Evolutionary conservation across 1,140 invertebrate species (phyloP).

Genomic region (Aethina tumida): DNA sequence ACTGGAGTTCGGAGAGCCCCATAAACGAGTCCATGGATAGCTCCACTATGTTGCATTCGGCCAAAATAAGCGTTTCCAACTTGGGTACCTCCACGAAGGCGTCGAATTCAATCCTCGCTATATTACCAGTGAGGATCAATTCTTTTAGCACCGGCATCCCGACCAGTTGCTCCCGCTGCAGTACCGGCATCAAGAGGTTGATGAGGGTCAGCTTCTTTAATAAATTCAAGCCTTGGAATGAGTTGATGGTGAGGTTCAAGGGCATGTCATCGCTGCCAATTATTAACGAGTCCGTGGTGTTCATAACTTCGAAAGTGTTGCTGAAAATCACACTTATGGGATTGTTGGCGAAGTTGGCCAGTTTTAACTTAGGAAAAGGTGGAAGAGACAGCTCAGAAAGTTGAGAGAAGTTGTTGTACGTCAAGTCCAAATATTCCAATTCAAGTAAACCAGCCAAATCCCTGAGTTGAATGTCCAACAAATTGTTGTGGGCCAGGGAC

Average conservation of each 20-base stretch:
- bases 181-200: conserved; percentile 43
- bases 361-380: conserved; percentile 51
- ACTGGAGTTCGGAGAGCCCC: conserved; percentile 45
- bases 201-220: conserved; percentile 43
- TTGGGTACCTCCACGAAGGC: conserved; percentile 50
- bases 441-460: conserved; percentile 54
- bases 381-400: conserved; percentile 60
- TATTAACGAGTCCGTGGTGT: conserved; percentile 49
- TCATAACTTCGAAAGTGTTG: conserved; percentile 64
- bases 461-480: conserved; percentile 52
- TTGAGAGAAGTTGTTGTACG: conserved; percentile 53
- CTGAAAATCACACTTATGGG: conserved; percentile 55
- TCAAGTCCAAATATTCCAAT: conserved; percentile 52
- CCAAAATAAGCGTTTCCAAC: conserved; percentile 48
- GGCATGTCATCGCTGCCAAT: conserved; percentile 44
- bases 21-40: conserved; percentile 61
- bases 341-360: conserved; percentile 52
- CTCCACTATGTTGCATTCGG: conserved; percentile 48
- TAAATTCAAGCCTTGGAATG: conserved; percentile 49
- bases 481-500: conserved; percentile 51
- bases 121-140: conserved; percentile 45
- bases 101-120: conserved; percentile 52
- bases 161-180: conserved; percentile 50
- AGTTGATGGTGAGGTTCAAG: conserved; percentile 47
- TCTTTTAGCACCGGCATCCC: conserved; percentile 45